Evolutionary conservation across 2,888 invertebrate species (phyloP), one percentile per base, ranked within the genome.

Genomic region (Stenolophus ochropezus): DNA sequence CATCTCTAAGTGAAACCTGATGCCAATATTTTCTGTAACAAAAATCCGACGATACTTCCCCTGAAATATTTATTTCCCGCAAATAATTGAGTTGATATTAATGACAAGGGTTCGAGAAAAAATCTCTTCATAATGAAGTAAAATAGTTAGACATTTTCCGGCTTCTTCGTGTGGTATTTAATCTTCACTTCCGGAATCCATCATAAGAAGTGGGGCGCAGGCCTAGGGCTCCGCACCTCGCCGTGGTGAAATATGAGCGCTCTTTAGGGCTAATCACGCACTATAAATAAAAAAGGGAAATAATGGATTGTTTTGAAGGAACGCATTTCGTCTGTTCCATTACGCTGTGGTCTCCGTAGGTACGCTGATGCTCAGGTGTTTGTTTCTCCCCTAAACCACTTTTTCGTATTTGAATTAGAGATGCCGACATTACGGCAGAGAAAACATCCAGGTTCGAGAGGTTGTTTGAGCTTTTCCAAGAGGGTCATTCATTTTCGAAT

Each of bases 161-260:
- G 80, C 73, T 78, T 80, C 42, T 73, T 53, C 49, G 80, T 33
- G 42, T 79, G 80, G 14, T 73, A 73, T 80, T 80, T 80, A 80
- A 80, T 80, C 80, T 80, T 73, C 73, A 80, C 80, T 80, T 80
- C 80, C 80, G 73, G 71, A 42, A 80, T 80, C 58, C 80, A 80
- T 80, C 80, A 80, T 80, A 80, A 80, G 80, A 78, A 78, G 75
- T 75, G 75, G 75, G 47, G 53, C 53, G 25, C 53, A 25, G 51
- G 49, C 8, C 71, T n/a, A 18, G 42, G 33, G 71, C 73, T 73
- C 49, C 58, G 18, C 76, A 56, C 56, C 76, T 56, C 18, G 11
- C 76, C 3, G 27, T 8, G 21, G 33, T 77, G 77, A 77, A 77
- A 77, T 77, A 77, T 77, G 77, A 77, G 61, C 42, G 4, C 77